Conservation (phyloP, 1,140 invertebrate genomes). For the Spodoptera frugiperda region DNA sequence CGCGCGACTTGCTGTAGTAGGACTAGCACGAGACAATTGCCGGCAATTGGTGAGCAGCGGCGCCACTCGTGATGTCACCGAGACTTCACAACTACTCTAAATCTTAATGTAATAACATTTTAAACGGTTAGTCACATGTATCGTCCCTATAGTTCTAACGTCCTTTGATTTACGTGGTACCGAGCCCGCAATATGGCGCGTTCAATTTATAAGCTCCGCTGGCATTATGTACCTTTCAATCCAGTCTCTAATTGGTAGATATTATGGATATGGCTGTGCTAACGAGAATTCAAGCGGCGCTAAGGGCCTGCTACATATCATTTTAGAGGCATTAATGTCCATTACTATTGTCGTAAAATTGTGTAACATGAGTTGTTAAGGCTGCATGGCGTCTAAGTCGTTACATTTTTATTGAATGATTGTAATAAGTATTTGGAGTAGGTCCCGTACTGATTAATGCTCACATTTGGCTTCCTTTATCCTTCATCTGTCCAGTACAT, state of each 20-base stretch:
- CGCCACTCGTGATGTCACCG: slow-evolving; percentile 77
- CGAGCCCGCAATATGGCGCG: slow-evolving; percentile 1
- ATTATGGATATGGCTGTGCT: slow-evolving; percentile 32
- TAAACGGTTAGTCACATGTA: slow-evolving; percentile 19
- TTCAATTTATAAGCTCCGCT: slow-evolving; percentile 6
- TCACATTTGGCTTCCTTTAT: slow-evolving; percentile 24
- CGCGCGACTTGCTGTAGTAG: slow-evolving; percentile 38
- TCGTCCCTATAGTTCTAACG: slow-evolving; percentile 9
- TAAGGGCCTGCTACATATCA: slow-evolving; percentile 37
- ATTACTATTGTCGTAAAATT: slow-evolving; percentile 34
- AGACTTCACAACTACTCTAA: slow-evolving; percentile 41
- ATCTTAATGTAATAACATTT: slow-evolving; percentile 45
- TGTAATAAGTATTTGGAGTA: slow-evolving; percentile 9
- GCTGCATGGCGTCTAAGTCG: slow-evolving; percentile 26
- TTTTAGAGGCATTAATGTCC: slow-evolving; percentile 22
- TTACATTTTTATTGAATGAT: slow-evolving; percentile 32
- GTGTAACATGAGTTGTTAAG: slow-evolving; percentile 27
- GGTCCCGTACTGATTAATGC: slow-evolving; percentile 10
- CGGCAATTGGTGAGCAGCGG: slow-evolving; percentile 74
- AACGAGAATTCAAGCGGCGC: slow-evolving; percentile 16
- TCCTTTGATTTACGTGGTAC: slow-evolving; percentile 7
- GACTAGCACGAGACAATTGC: slow-evolving; percentile 74
- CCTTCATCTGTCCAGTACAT: slow-evolving; percentile 31
- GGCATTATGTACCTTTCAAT: slow-evolving; percentile 20
- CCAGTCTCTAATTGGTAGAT: slow-evolving; percentile 40